Base-by-base conservation (phyloP, 2,797 vertebrate species). In the Ara ararauna region DNA sequence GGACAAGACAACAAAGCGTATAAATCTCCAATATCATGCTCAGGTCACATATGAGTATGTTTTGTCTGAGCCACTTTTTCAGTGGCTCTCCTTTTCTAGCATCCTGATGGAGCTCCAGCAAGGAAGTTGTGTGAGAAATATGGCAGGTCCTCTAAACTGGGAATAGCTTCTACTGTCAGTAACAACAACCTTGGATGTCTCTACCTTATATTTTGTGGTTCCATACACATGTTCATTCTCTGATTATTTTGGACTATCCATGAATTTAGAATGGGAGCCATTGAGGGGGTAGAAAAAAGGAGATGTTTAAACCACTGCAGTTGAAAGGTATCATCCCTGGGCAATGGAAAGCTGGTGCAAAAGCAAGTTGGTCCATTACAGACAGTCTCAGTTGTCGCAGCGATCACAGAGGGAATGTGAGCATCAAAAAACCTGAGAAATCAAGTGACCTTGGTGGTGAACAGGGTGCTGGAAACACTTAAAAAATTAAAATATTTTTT, bases 351-450 rank as follows among this genome's bases (percentile, higher is more conserved):
- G 21, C 7, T 40, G 73, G 27, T 0, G 0, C 16, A 48, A 53
- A 73, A 12, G 34, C 15, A 67, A 23, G 19, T 1, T 42, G 15
- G 16, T 67, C 44, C 9, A 4, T 72, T 70, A 42, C 13, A 83
- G 34, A 72, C 2, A 7, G 38, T n/a, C 73, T 72, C 48, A 40
- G 30, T 19, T 34, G 53, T 27, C 0, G 1, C 1, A 7, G 27
- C 0, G 2, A 83, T 80, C n/a, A 48, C 17, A 67, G 68, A 42
- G 13, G 29, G 32, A 94, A 85, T 5, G 1, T 1, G 3, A 83
- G 13, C 70, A 72, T 26, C 44, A 68, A 56, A 81, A 53, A 85
- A 24, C 13, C 16, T 5, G 20, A 77, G 47, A 84, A 84, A 73
- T 58, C 29, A 51, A 53, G 89, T 32, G 4, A 21, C 7, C 6